A percentile compares a stretch with the other conserved stretches of the same genome.
These are phyloP conservation scores for Zophobas morio DNA, from an alignment of 1,140 invertebrate genomes.

Conservation along the genomic window DNA sequence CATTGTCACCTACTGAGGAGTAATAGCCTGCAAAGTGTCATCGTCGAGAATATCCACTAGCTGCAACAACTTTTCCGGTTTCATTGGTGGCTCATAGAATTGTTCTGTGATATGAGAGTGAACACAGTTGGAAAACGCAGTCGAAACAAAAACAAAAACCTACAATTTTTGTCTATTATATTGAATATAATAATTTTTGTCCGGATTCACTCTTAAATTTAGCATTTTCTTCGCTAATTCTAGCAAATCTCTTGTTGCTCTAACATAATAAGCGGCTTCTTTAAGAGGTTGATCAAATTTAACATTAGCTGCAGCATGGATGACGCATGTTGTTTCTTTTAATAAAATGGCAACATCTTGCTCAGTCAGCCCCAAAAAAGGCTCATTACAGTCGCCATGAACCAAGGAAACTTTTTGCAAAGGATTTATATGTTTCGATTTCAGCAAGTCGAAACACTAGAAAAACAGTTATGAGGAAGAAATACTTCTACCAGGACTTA, in stretches of 20 bases:
- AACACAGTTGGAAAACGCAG: slow-evolving; percentile 76
- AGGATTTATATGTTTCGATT: slow-evolving; percentile 70
- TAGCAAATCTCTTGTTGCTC: slow-evolving; percentile 76
- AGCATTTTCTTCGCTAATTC: slow-evolving; percentile 70
- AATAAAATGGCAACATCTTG: not conserved
- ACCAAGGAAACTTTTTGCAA: slow-evolving; percentile 76
- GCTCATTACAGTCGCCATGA: slow-evolving; percentile 74
- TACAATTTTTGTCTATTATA: slow-evolving; percentile 20
- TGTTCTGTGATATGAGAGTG: slow-evolving; percentile 64
- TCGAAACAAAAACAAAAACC: slow-evolving; percentile 69
- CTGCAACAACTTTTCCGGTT: slow-evolving; percentile 66
- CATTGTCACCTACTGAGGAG: slow-evolving; percentile 65
- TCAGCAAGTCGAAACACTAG: slow-evolving; percentile 43
- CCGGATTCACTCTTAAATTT: slow-evolving; percentile 52
- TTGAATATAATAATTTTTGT: not conserved
- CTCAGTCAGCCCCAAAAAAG: slow-evolving; percentile 73
- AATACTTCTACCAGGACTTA: slow-evolving; percentile 63
- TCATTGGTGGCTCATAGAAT: slow-evolving; percentile 68
- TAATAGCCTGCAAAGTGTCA: slow-evolving; percentile 64
- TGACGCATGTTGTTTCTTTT: not conserved
- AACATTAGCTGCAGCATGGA: not conserved
- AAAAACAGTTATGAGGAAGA: not conserved
- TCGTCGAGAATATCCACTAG: slow-evolving; percentile 68
- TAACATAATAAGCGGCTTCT: slow-evolving; percentile 65
- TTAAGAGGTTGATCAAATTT: slow-evolving; percentile 22